These are phyloP conservation scores for Temnothorax rugatulus DNA, from an alignment of 2,888 invertebrate species.

Conservation along the genomic window DNA sequence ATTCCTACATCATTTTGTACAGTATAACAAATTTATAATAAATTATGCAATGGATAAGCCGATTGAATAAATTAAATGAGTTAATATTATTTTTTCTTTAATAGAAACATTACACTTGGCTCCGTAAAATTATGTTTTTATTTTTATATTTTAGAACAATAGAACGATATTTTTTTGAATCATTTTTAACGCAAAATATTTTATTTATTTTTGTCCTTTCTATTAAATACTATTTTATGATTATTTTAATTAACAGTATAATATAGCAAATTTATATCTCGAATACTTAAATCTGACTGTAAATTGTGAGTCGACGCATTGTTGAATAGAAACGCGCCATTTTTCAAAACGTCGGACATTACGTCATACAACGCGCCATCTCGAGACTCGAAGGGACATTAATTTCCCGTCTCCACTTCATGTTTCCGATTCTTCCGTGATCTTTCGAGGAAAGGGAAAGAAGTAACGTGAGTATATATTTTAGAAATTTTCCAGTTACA, in stretches of 20 bases:
- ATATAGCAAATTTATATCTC: not conserved
- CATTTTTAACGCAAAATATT: not conserved
- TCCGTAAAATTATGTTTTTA: not conserved
- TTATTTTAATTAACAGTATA: not conserved
- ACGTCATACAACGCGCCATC: not conserved
- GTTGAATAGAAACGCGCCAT: not conserved
- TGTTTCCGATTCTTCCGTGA: constrained; percentile 75
- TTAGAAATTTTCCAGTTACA: constrained; percentile 22
- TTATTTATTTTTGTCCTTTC: not conserved
- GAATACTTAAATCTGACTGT: not conserved
- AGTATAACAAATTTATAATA: not conserved
- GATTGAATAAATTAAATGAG: not conserved
- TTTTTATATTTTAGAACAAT: not conserved
- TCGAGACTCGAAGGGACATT: not conserved
- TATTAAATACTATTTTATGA: not conserved
- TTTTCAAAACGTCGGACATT: constrained; percentile 9
- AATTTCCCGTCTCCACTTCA: constrained; percentile 44
- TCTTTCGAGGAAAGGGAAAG: constrained; percentile 64
- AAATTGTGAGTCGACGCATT: not conserved
- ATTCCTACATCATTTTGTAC: not conserved
- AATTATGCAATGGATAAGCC: not conserved
- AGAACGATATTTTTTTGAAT: not conserved
- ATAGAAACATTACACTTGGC: not conserved
- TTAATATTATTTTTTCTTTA: not conserved
- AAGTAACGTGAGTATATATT: constrained; percentile 77